Evolutionary conservation across 1,140 invertebrate genomes (phyloP).

Genomic region (Drosophila fuyamai): DNA sequence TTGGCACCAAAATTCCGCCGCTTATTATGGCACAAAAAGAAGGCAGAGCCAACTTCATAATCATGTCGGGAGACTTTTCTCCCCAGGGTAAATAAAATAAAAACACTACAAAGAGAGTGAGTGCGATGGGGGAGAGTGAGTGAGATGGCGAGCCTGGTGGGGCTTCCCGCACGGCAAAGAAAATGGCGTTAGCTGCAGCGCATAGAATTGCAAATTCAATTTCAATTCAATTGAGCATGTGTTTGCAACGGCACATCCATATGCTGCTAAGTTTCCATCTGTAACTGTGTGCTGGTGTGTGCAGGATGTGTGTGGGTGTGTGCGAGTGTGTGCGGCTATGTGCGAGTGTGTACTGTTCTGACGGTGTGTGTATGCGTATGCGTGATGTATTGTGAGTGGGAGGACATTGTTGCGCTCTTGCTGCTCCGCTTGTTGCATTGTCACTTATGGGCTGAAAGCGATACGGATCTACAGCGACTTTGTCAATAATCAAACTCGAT

Average conservation of each 20-base stretch:
- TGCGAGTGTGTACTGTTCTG: not conserved
- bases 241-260: slow-evolving; percentile 72
- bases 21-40: not conserved
- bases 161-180: slow-evolving; percentile 64
- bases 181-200: slow-evolving; percentile 79
- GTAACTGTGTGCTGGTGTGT: slow-evolving; percentile 11
- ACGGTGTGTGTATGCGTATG: slow-evolving; percentile 13
- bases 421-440: slow-evolving; percentile 75
- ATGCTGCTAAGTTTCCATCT: slow-evolving; percentile 53
- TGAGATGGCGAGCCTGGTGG: slow-evolving; percentile 20
- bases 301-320: not conserved
- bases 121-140: not conserved
- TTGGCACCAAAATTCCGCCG: not conserved
- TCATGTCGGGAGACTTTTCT: slow-evolving; percentile 15
- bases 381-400: slow-evolving; percentile 38
- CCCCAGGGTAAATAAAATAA: slow-evolving; percentile 39
- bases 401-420: slow-evolving; percentile 67
- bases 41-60: slow-evolving; percentile 14
- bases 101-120: slow-evolving; percentile 24
- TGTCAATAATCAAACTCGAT: slow-evolving; percentile 58
- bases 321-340: not conserved
- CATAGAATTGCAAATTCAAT: slow-evolving; percentile 84
- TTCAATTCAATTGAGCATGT: slow-evolving; percentile 83
- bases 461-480: slow-evolving; percentile 55
- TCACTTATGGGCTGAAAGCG: slow-evolving; percentile 64